Base-by-base conservation (phyloP, 1,140 invertebrate genomes). In the Conopomorpha cramerella region DNA sequence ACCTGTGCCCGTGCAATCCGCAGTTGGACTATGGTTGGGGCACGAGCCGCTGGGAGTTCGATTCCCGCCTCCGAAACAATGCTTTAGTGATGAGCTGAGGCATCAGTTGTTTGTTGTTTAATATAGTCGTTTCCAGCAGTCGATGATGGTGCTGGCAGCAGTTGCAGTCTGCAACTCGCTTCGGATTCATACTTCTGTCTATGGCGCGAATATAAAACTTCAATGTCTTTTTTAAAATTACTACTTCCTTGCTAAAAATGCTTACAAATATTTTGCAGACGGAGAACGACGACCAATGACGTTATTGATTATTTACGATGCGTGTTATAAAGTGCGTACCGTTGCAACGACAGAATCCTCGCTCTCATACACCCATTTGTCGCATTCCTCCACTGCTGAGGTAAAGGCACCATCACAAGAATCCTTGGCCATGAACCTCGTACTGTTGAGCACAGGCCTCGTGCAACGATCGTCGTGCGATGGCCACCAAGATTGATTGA, bases 331-430 rank as follows among this genome's bases (percentile, higher is more conserved):
- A 23, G 10, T 6, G 4, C 10, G 10, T 23, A 23, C 19, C 19
- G 4, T 6, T 10, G 4, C 19, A 23, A 23, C 19, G 19, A 65
- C 42, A 7, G 64, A 61, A 8, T 68, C 34, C 18, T 65, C 49
- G 10, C 35, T 60, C 46, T 72, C 67, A 29, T 72, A 72, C 3
- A 68, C 44, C 60, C 60, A 72, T 1, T 51, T 36, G 0, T 34
- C 49, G 33, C 67, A 72, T 15, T 32, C 25, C 17, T 51, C 51
- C 7, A 49, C 25, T 6, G 32, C 12, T 1, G 16, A 34, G 2
- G 44, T 51, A 28, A 72, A 72, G 0, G 26, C 4, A 3, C 27
- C 28, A n/a, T n/a, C n/a, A n/a, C n/a, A n/a, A n/a, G n/a, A n/a
- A n/a, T n/a, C n/a, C n/a, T n/a, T n/a, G 0, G 25, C 36, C 4